Evolutionary conservation across 92 coral and sea anemone species (phyloP), one percentile per base, ranked within the genome.

Genomic region (Metridium senile): DNA sequence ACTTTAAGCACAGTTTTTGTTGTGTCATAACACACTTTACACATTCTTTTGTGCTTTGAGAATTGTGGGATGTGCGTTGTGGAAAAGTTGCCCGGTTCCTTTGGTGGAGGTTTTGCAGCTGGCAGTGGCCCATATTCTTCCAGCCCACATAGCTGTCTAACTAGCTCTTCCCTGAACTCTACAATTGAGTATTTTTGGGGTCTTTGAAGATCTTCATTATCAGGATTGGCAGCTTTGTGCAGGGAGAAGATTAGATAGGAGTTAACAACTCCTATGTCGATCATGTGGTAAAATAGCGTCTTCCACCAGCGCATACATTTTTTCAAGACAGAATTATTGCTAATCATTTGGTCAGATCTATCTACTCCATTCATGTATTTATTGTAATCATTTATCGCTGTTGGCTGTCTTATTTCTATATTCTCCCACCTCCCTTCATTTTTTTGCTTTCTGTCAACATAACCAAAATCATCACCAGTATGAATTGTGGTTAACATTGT

Each of bases 261-360:
- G 53, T 84, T 78, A 1, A 84, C 84, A n/a, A 84, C 45, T 17
- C 84, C 76, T 31, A 82, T 82, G 26, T 87, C 88, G 2, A 79
- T 79, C 76, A 88, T 58, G 72, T 88, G 89, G 33, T 78, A 87
- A 61, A 82, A 81, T 17, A 87, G 46, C 29, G 87, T 78, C 31
- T 87, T 87, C 88, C 92, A 87, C 92, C 92, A 88, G 59, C 78
- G 47, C 76, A 59, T 74, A 49, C 88, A 83, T 62, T 88, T 88
- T 53, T 62, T 43, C 0, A 43, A 30, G 10, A 75, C 74, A 29
- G 39, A 66, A 65, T 79, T 74, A 30, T 51, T 59, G 10, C 65
- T 17, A 27, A 88, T 0, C 26, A 74, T 62, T 34, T 88, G 88
- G 64, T 83, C 92, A 4, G 83, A 88, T 20, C 83, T 69, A 30